These are phyloP conservation scores for Pseudomyrmex gracilis DNA, from an alignment of 1,140 invertebrate genomes.

Conservation along the genomic window DNA sequence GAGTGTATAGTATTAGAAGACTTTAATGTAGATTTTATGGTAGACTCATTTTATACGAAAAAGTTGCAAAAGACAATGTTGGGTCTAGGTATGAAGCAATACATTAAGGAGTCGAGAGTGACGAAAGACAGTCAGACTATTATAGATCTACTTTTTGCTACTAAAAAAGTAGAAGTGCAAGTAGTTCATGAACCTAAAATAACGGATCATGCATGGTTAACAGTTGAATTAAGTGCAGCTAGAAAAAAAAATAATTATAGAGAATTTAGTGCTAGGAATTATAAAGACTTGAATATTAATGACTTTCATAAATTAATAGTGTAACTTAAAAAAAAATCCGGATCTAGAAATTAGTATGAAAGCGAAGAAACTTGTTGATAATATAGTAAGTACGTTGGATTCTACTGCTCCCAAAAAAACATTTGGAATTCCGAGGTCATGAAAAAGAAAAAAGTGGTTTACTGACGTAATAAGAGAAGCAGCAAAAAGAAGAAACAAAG, in stretches of 20 bases:
- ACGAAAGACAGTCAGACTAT: too few species aligned
- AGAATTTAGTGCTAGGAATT: conserved; percentile 16
- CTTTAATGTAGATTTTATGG: conserved; percentile 4
- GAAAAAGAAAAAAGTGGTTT: conserved; percentile 43
- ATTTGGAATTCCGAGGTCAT: conserved; percentile 16
- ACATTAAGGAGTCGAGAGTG: not conserved
- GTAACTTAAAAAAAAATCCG: not conserved
- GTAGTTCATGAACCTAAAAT: too few species aligned
- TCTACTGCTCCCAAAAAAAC: not conserved
- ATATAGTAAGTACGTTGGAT: conserved; percentile 39
- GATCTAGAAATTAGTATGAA: conserved; percentile 4
- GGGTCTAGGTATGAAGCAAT: conserved; percentile 14
- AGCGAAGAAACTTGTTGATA: conserved; percentile 12
- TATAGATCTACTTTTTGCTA: conserved; percentile 42
- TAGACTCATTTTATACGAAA: not conserved
- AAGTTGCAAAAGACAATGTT: conserved; percentile 5
- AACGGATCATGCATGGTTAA: conserved; percentile 29
- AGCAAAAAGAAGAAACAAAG: conserved; percentile 5
- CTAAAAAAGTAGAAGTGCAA: too few species aligned
- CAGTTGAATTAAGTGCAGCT: not conserved
- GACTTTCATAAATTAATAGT: not conserved
- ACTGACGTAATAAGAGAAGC: conserved; percentile 34
- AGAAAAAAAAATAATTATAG: not conserved
- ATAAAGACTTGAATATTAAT: conserved; percentile 3
- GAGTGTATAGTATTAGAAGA: conserved; percentile 6